phyloP scores from a whole-genome alignment of 2,888 invertebrate genomes.

The Amitus sp. region DNA sequence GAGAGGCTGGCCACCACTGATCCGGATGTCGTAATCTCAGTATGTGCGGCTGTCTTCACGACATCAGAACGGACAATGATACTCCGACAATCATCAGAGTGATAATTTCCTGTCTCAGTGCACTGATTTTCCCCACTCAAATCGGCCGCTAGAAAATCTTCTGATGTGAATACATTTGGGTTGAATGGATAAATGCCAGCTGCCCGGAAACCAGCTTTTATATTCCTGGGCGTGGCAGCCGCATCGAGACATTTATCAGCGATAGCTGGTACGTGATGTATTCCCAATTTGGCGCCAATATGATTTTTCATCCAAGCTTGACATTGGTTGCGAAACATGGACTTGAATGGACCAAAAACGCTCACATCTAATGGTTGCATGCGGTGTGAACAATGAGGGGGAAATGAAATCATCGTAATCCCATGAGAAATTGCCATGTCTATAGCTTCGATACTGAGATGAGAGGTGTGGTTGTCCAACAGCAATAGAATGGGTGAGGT shows the following conservation, averaged over 20 bases:
- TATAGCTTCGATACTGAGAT: neutral
- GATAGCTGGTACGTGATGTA: constrained; percentile 13
- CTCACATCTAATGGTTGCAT: constrained; percentile 10
- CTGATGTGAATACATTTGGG: constrained; percentile 25
- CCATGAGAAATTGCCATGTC: neutral
- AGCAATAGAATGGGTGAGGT: constrained; percentile 38
- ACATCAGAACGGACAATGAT: neutral
- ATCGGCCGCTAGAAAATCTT: constrained; percentile 14
- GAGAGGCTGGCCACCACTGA: neutral
- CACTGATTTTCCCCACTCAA: constrained; percentile 1
- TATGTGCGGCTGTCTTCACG: constrained; percentile 2
- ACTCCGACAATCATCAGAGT: neutral
- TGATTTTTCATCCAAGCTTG: constrained; percentile 10
- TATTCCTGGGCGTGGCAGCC: constrained; percentile 27
- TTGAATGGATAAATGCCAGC: constrained; percentile 33
- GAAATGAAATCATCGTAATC: constrained; percentile 9
- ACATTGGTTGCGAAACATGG: neutral
- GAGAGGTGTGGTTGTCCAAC: constrained; percentile 37
- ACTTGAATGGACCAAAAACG: constrained; percentile 3
- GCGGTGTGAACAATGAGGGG: constrained; percentile 6
- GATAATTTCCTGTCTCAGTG: too few species aligned
- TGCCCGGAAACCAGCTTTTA: constrained; percentile 26
- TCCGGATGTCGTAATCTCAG: neutral
- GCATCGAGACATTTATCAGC: constrained; percentile 42
- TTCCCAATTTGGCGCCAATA: neutral